These are phyloP conservation scores for Drosophila albomicans DNA, from an alignment of 1,140 invertebrate species.

Conservation along the genomic window DNA sequence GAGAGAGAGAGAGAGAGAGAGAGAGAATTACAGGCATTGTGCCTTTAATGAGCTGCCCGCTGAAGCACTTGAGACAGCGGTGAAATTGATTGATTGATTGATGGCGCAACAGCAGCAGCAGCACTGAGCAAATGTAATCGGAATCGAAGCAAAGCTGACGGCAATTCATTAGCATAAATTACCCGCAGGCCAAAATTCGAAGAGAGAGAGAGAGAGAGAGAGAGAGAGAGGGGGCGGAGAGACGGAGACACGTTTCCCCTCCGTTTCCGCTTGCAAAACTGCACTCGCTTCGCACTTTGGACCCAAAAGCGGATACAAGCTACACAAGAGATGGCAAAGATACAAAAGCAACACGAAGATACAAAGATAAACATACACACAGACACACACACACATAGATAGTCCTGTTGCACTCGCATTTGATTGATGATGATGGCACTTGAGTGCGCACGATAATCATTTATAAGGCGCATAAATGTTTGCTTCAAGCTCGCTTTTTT, in stretches of 20 bases:
- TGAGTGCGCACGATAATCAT: constrained; percentile 73
- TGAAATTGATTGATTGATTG: constrained; percentile 65
- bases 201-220: not conserved
- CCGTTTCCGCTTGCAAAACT: constrained; percentile 37
- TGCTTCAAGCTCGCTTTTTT: constrained; percentile 14
- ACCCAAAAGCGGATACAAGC: constrained; percentile 1
- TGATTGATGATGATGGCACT: constrained; percentile 73
- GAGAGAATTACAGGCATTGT: constrained; percentile 17
- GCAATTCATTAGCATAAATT: constrained; percentile 77
- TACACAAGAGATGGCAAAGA: not conserved
- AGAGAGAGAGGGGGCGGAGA: no score
- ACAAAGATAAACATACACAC: not conserved
- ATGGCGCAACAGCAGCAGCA: constrained; percentile 20
- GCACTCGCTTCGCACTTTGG: constrained; percentile 13
- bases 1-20: not conserved
- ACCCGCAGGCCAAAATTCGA: constrained; percentile 35
- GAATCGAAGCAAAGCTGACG: constrained; percentile 7
- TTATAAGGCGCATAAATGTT: constrained; percentile 69
- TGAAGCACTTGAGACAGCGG: constrained; percentile 51
- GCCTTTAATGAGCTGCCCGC: constrained; percentile 61
- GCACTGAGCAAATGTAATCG: constrained; percentile 16
- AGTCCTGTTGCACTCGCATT: constrained; percentile 66
- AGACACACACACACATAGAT: not conserved
- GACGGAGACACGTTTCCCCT: not conserved
- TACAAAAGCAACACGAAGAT: not conserved